Base-by-base conservation (phyloP, 1,140 invertebrate species). In the Nasonia giraulti region DNA sequence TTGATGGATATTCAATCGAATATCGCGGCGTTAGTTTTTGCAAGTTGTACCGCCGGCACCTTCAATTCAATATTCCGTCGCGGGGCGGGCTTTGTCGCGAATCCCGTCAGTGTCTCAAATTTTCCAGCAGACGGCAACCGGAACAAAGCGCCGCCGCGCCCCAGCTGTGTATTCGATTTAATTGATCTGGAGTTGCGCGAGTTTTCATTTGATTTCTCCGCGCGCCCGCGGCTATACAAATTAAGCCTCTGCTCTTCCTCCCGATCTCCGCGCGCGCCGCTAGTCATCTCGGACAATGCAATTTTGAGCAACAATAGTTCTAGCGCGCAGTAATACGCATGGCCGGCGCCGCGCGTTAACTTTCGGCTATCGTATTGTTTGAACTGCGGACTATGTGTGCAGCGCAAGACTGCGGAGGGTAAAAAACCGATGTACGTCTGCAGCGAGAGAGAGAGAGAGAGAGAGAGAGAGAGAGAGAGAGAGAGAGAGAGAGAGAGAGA, bases 191-290 rank as follows among this genome's bases (percentile, higher is more conserved):
- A 62, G 17, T 62, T 62, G 55, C 6, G 55, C 55, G 55, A 62
- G 55, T 62, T 62, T 62, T 62, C 55, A 62, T 62, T 62, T 62
- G 55, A 62, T 62, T 62, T 62, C 55, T 62, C 55, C 55, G 17
- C 17, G 55, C 20, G 27, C 27, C 27, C 27, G 20, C 14, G 17
- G 20, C 55, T 62, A 7, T 62, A 62, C 55, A 20, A 14, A 62
- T 62, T 62, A 62, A 62, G 55, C 55, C 20, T n/a, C 55, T 62
- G 50, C 55, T 20, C 55, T 55, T 14, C 17, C 14, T 55, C 4
- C 4, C 50, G 12, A 17, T 55, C 50, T 55, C 33, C 33, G 33
- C 40, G 5, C 1, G 55, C 17, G 6, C 17, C 6, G 55, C 55
- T 62, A 62, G 55, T 62, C 55, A 62, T 62, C 17, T 20, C 55